Evolutionary conservation across 2,113 vertebrate species (phyloP).

Genomic region (Zosterops lateralis): DNA sequence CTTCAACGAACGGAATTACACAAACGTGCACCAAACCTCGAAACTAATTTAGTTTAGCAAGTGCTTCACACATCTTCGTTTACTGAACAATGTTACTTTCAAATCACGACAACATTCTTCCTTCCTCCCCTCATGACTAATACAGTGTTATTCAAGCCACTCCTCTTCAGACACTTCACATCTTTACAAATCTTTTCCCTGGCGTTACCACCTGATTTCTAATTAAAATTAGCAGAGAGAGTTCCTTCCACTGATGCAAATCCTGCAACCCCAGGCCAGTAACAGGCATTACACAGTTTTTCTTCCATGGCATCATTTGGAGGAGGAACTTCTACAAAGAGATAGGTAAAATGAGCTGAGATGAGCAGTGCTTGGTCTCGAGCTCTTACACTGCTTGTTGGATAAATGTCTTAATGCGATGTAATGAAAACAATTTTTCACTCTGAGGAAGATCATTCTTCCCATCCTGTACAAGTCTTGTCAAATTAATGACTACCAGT

Average conservation of each 20-base stretch:
- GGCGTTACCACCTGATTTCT: conserved; percentile 67
- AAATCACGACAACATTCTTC: conserved; percentile 72
- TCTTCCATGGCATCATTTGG: neutral
- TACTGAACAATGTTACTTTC: conserved; percentile 74
- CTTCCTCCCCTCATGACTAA: conserved; percentile 74
- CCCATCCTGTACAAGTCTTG: neutral
- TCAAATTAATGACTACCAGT: conserved; percentile 56
- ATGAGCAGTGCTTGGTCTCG: neutral
- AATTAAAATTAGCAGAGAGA: conserved; percentile 53
- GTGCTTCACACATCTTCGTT: conserved; percentile 73
- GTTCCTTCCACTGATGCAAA: conserved; percentile 3
- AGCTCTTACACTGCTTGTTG: neutral
- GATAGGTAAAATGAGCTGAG: neutral
- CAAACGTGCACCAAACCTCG: conserved; percentile 65
- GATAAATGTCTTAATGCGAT: neutral
- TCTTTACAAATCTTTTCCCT: conserved; percentile 38
- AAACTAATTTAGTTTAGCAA: conserved; percentile 74
- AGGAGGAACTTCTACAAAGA: conserved; percentile 1
- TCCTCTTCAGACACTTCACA: conserved; percentile 61
- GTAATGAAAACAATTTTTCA: neutral
- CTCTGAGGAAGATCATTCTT: neutral
- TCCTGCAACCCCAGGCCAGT: neutral
- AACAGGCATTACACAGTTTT: neutral
- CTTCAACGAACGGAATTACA: conserved; percentile 72
- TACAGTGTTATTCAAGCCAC: conserved; percentile 73